Conservation (phyloP, 2,797 vertebrate species). For the Falco novaeseelandiae region DNA sequence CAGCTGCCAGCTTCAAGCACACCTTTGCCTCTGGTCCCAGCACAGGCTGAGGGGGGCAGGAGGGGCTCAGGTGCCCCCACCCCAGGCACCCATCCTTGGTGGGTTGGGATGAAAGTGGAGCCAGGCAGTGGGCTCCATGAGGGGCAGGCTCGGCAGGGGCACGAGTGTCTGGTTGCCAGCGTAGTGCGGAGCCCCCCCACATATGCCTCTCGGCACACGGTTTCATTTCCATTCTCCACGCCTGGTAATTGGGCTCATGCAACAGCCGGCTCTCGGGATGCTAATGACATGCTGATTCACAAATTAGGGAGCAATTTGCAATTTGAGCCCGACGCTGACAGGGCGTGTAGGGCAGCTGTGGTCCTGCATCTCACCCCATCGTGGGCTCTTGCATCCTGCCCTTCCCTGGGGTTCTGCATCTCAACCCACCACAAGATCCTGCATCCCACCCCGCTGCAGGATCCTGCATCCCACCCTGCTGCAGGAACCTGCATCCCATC, state of each 20-base stretch:
- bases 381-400: background rate
- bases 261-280: conserved; percentile 43
- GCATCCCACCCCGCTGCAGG: background rate
- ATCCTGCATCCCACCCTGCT: background rate
- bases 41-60: background rate
- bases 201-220: conserved; percentile 30
- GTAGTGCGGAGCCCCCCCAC: background rate
- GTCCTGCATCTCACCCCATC: background rate
- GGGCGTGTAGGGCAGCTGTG: rapidly evolving
- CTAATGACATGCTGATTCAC: conserved; percentile 48
- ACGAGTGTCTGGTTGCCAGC: conserved; percentile 44
- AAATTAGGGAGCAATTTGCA: conserved; percentile 37
- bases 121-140: background rate
- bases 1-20: background rate
- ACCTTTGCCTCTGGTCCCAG: background rate
- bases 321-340: background rate
- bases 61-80: background rate
- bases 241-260: conserved; percentile 52
- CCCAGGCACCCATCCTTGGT: background rate
- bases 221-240: conserved; percentile 60
- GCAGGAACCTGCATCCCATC: background rate
- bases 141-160: background rate
- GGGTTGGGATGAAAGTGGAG: conserved; percentile 24
- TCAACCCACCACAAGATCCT: background rate
- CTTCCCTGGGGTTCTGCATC: background rate